Conservation (phyloP, 2,888 invertebrate genomes). For the Desoria tigrina region DNA sequence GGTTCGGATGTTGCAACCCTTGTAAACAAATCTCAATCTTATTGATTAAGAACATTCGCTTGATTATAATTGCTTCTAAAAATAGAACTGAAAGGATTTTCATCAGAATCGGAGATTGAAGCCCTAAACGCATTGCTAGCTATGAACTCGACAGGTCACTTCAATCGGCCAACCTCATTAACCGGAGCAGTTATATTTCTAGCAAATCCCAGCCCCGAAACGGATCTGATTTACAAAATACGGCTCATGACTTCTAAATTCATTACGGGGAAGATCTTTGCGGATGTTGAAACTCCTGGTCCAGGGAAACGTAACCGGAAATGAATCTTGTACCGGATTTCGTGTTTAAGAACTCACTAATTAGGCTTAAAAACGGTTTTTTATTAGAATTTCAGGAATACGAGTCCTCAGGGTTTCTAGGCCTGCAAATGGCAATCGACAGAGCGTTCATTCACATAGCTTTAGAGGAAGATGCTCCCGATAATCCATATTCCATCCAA, state of each 20-base stretch:
- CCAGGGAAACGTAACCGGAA: constrained; percentile 36
- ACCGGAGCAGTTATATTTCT: constrained; percentile 23
- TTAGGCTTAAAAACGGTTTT: too few relatives aligned
- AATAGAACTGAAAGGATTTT: constrained; percentile 25
- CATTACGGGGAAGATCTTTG: constrained; percentile 27
- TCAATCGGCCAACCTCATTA: not conserved
- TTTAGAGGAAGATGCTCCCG: not conserved
- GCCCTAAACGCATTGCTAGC: constrained; percentile 21
- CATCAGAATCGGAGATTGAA: constrained; percentile 23
- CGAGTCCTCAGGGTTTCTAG: constrained; percentile 34
- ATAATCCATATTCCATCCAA: constrained; percentile 13
- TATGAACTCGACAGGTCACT: constrained; percentile 7
- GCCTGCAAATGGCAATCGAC: constrained; percentile 32
- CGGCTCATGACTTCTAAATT: constrained; percentile 28
- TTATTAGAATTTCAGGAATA: constrained; percentile 14
- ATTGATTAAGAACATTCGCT: too few relatives aligned
- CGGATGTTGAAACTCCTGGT: constrained; percentile 28
- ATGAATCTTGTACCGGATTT: too few relatives aligned
- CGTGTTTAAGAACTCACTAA: too few relatives aligned
- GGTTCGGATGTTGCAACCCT: constrained; percentile 13
- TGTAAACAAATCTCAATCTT: too few relatives aligned
- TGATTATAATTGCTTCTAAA: too few relatives aligned
- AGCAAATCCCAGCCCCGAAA: not conserved
- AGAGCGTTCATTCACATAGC: constrained; percentile 14
- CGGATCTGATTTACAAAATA: constrained; percentile 24